These are phyloP conservation scores for Apis dorsata DNA, from an alignment of 1,140 invertebrate genomes.

Conservation along the genomic window DNA sequence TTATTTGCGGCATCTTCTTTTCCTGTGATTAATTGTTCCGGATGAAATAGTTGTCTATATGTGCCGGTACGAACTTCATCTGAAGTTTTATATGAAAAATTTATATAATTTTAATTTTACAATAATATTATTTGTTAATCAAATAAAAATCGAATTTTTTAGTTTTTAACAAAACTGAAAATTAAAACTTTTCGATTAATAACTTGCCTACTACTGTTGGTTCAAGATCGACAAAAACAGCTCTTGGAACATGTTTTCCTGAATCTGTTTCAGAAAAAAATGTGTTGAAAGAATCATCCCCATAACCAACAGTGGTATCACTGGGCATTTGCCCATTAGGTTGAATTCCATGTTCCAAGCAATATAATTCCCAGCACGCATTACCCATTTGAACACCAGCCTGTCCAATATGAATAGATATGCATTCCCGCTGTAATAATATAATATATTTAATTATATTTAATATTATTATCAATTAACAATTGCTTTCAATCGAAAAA, in stretches of 20 bases:
- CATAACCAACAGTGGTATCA: slow-evolving; percentile 72
- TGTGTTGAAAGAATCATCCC: slow-evolving; percentile 83
- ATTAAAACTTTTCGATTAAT: background rate
- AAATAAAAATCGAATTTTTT: background rate
- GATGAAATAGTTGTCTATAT: slow-evolving; percentile 84
- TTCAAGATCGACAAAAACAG: slow-evolving; percentile 84
- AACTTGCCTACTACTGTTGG: slow-evolving; percentile 82
- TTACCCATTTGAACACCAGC: slow-evolving; percentile 88
- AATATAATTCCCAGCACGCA: slow-evolving; percentile 84
- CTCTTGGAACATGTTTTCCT: slow-evolving; percentile 82
- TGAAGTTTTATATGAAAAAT: slow-evolving; percentile 27
- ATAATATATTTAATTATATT: background rate
- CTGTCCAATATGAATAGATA: slow-evolving; percentile 85
- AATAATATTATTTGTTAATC: background rate
- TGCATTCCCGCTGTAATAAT: slow-evolving; percentile 80
- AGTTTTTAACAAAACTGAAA: too few relatives aligned
- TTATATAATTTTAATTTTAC: too few relatives aligned
- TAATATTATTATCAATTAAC: background rate
- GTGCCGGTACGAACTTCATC: slow-evolving; percentile 85
- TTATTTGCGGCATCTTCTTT: slow-evolving; percentile 83
- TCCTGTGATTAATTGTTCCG: slow-evolving; percentile 85
- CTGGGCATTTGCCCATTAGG: slow-evolving; percentile 82
- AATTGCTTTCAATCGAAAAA: too few relatives aligned
- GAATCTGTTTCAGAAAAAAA: slow-evolving; percentile 84
- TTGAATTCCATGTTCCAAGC: slow-evolving; percentile 86